Conservation (phyloP, 2,888 invertebrate genomes). For the Melipona bicolor region DNA sequence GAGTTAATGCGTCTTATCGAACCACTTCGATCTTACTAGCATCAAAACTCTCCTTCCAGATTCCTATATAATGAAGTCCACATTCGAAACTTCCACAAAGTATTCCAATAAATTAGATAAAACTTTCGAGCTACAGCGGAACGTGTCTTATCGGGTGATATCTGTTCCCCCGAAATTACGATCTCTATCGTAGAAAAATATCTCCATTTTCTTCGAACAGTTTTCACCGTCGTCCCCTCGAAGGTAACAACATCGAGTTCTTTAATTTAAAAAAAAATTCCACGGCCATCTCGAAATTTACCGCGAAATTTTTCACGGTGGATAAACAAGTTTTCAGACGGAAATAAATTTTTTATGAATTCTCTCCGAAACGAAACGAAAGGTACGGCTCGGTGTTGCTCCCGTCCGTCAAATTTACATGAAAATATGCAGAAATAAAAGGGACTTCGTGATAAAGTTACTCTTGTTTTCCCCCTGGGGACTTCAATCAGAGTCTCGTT, state of each 20-base stretch:
- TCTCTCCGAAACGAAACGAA: too few species aligned
- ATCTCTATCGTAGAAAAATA: background rate
- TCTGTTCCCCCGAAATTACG: background rate
- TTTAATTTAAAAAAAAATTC: background rate
- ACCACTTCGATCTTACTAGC: background rate
- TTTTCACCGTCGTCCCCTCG: background rate
- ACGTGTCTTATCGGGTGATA: background rate
- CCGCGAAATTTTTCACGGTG: background rate
- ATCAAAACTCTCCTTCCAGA: slow-evolving; percentile 5
- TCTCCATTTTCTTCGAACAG: background rate
- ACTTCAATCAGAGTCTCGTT: background rate
- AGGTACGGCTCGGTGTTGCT: background rate
- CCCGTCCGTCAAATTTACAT: background rate
- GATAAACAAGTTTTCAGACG: too few species aligned
- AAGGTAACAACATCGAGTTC: too few species aligned
- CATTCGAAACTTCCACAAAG: slow-evolving; percentile 1
- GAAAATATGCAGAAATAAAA: background rate
- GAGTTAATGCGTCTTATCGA: slow-evolving; percentile 29
- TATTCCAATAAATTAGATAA: slow-evolving; percentile 20
- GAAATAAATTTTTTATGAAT: too few species aligned
- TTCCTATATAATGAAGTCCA: background rate
- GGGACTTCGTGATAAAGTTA: background rate
- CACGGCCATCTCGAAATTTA: background rate
- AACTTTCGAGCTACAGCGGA: background rate
- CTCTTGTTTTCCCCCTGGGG: too few species aligned